Percentiles rank a stretch among this genome's conserved stretches.
Conservation (phyloP, 2,888 invertebrate genomes). For the Cetonia aurata region DNA sequence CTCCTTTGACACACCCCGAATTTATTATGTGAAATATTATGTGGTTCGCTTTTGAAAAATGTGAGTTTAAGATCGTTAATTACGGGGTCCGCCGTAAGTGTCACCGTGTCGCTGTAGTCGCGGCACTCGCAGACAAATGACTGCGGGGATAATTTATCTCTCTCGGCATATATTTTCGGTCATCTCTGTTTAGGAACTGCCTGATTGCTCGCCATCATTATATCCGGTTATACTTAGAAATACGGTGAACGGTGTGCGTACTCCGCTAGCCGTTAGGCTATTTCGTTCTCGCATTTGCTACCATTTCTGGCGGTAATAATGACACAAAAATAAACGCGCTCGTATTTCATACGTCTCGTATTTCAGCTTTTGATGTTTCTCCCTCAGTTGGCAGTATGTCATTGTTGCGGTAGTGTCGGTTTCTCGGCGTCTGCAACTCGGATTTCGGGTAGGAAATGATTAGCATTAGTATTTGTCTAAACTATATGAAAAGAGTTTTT, state of each 20-base stretch:
- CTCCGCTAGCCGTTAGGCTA: conserved; percentile 26
- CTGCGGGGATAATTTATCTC: conserved; percentile 64
- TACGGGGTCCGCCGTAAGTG: conserved; percentile 66
- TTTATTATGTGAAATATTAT: conserved; percentile 67
- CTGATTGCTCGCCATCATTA: conserved; percentile 37
- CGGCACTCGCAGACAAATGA: conserved; percentile 66
- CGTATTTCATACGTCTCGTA: conserved; percentile 39
- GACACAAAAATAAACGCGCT: conserved; percentile 42
- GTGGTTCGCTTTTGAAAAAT: conserved; percentile 65
- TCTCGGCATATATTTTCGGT: conserved; percentile 54
- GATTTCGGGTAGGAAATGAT: conserved; percentile 26
- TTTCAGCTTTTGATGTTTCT: conserved; percentile 41
- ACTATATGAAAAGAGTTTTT: not conserved
- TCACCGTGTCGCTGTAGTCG: conserved; percentile 64
- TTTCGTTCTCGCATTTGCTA: conserved; percentile 39
- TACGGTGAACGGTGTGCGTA: conserved; percentile 10
- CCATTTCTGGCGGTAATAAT: conserved; percentile 32
- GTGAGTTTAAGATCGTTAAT: conserved; percentile 67
- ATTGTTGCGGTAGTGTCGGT: conserved; percentile 5
- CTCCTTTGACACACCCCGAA: conserved; percentile 64
- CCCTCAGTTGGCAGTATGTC: conserved; percentile 1
- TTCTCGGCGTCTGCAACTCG: conserved; percentile 13
- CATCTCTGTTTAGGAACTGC: conserved; percentile 36
- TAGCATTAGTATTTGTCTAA: not conserved
- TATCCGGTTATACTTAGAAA: conserved; percentile 43